Percentiles rank a stretch among this genome's conserved stretches.
phyloP scores from a whole-genome alignment of 2,888 invertebrate genomes.

The Cepaea hortensis region DNA sequence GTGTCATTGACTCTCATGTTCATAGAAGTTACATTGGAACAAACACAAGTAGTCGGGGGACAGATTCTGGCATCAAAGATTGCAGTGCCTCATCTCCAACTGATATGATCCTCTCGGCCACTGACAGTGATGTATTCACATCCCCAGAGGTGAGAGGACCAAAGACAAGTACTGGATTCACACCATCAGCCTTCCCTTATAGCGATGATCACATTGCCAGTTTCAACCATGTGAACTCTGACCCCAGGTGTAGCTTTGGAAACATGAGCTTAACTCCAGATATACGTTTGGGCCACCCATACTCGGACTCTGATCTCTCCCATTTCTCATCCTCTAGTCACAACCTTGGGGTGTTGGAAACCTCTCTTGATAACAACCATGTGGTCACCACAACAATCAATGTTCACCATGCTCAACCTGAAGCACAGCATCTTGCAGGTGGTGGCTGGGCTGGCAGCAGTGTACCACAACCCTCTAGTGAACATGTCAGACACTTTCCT shows the following conservation, averaged over 20 bases:
- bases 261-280: not conserved
- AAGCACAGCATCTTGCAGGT: not conserved
- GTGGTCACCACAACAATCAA: conserved; percentile 6
- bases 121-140: conserved; percentile 12
- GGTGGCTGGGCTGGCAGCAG: no score
- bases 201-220: not conserved
- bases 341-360: conserved; percentile 24
- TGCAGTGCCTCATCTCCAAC: not conserved
- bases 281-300: not conserved
- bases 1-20: not conserved
- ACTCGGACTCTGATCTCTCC: not conserved
- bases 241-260: not conserved
- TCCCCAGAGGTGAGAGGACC: not conserved
- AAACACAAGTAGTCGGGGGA: not conserved
- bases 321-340: conserved; percentile 4
- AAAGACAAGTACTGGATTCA: conserved; percentile 20
- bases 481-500: not conserved
- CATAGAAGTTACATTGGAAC: not conserved
- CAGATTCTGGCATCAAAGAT: conserved; percentile 13
- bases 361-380: conserved; percentile 21
- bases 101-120: not conserved
- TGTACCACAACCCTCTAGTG: no score
- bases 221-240: not conserved
- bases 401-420: not conserved
- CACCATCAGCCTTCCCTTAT: conserved; percentile 9